Evolutionary conservation across 92 coral and sea anemone species (phyloP).

Genomic region (Phymanthus crucifer): DNA sequence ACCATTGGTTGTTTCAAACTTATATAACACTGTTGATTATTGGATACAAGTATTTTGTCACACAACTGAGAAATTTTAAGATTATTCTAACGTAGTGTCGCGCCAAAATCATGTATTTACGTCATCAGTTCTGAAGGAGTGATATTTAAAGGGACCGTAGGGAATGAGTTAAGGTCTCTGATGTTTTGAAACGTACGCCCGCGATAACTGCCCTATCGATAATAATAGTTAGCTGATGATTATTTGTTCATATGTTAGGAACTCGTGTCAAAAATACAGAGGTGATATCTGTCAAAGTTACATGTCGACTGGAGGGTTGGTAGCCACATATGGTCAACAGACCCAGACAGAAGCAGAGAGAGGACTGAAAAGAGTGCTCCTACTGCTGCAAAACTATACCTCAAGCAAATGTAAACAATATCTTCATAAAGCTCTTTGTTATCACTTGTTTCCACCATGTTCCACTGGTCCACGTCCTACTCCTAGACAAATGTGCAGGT

Average conservation of each 20-base stretch:
- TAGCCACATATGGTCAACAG: slow-evolving; percentile 49
- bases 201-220: too few species aligned
- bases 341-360: slow-evolving; percentile 61
- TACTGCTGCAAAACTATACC: slow-evolving; percentile 45
- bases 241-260: not conserved
- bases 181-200: too few species aligned
- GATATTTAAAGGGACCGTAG: too few species aligned
- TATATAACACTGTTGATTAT: too few species aligned
- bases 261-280: slow-evolving; percentile 14
- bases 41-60: too few species aligned
- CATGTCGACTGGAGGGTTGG: slow-evolving; percentile 37
- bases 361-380: slow-evolving; percentile 37
- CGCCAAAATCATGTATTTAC: too few species aligned
- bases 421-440: slow-evolving; percentile 76
- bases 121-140: too few species aligned
- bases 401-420: slow-evolving; percentile 57
- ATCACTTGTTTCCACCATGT: slow-evolving; percentile 84
- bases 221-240: too few species aligned
- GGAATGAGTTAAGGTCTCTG: too few species aligned
- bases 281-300: slow-evolving; percentile 30
- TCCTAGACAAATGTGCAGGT: slow-evolving; percentile 72
- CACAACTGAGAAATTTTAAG: too few species aligned
- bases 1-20: too few species aligned
- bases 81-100: too few species aligned
- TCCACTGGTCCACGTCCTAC: slow-evolving; percentile 18